These are phyloP conservation scores for Megathymus violae DNA, from an alignment of 1,140 invertebrate genomes.

Conservation along the genomic window DNA sequence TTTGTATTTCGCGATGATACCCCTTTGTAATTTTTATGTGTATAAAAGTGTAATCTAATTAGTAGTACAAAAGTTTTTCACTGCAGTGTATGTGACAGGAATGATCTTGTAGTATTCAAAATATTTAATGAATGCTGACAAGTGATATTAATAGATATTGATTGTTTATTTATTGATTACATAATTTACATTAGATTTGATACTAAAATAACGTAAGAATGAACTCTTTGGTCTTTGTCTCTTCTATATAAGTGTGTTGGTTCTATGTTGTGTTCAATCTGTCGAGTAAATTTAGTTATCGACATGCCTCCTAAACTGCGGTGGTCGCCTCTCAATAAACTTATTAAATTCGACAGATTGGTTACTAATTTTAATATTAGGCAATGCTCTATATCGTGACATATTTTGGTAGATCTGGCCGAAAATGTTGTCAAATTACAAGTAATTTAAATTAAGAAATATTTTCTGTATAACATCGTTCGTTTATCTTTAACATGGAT, in stretches of 20 bases:
- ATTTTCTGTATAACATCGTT: neutral
- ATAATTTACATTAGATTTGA: neutral
- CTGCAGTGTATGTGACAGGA: neutral
- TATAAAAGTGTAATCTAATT: neutral
- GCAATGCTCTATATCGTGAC: no score
- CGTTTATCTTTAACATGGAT: neutral
- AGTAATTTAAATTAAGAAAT: conserved; percentile 2
- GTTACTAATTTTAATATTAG: no score
- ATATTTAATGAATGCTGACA: neutral
- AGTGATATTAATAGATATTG: neutral
- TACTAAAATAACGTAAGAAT: neutral
- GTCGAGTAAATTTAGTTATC: no score
- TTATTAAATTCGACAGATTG: no score
- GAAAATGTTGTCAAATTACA: neutral
- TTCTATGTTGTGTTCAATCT: neutral
- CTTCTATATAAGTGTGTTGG: no score
- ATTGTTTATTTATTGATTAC: no score
- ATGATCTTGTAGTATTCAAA: neutral
- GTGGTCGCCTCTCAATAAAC: no score
- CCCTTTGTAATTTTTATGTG: neutral
- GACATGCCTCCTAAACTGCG: no score
- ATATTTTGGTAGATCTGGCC: neutral
- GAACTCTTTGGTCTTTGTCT: neutral
- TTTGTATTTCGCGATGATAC: neutral
- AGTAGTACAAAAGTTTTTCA: neutral